These are phyloP conservation scores for Heliornis fulica DNA, from an alignment of 2,113 vertebrate genomes.

Conservation along the genomic window DNA sequence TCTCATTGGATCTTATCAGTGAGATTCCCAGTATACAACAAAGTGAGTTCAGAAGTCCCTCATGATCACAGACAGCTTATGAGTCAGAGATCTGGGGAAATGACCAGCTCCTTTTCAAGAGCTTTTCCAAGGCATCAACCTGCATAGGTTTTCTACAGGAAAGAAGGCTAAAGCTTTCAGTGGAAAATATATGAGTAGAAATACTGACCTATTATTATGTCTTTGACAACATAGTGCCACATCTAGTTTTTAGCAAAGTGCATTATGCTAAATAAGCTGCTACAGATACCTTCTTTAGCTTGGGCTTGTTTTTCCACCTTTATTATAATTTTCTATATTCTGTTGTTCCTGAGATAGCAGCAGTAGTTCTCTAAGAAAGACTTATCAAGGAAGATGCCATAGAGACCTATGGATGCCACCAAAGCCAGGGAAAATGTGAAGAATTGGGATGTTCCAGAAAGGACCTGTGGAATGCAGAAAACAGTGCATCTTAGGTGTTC, in stretches of 20 bases:
- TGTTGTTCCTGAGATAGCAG: neutral
- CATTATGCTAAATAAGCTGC: neutral
- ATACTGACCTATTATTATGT: neutral
- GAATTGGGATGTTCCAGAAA: neutral
- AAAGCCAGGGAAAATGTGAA: neutral
- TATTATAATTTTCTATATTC: neutral
- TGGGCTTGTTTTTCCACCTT: neutral
- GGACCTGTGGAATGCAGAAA: neutral
- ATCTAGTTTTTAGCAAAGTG: neutral
- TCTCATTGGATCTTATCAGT: neutral
- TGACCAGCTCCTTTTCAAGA: neutral
- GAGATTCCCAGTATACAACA: neutral
- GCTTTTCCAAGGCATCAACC: neutral
- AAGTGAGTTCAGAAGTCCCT: neutral
- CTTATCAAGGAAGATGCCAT: neutral
- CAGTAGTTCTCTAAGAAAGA: neutral
- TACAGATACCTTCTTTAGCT: neutral
- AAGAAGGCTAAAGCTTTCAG: neutral
- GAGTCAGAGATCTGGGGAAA: neutral
- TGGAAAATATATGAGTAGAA: neutral
- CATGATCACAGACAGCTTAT: neutral
- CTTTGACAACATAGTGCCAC: neutral
- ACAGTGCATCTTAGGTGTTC: constrained; percentile 40
- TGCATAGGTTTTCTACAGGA: neutral
- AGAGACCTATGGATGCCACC: neutral